A percentile compares a stretch with the other conserved stretches of the same genome.
These are phyloP conservation scores for Prosapia bicincta DNA, from an alignment of 2,888 invertebrate genomes.

Conservation along the genomic window DNA sequence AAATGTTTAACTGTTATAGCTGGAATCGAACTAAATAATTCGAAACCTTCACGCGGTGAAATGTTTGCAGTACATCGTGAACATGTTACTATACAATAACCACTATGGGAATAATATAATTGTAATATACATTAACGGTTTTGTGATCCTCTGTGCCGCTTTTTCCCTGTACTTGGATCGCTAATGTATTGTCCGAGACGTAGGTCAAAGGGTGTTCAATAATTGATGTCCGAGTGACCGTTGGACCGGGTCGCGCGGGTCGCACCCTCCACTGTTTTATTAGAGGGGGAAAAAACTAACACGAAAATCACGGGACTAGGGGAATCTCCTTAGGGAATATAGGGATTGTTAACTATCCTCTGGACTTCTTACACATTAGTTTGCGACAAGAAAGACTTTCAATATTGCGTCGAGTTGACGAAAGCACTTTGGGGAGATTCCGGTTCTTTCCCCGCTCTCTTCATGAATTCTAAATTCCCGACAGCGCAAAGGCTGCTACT, in stretches of 20 bases:
- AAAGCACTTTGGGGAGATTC: not conserved
- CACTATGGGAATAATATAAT: too few relatives aligned
- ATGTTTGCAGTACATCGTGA: too few relatives aligned
- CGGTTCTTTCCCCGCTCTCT: not conserved
- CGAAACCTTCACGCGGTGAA: too few relatives aligned
- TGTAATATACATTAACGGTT: too few relatives aligned
- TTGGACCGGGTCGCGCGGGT: not conserved
- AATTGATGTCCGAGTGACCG: not conserved
- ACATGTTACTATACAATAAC: too few relatives aligned
- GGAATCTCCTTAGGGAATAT: constrained; percentile 3
- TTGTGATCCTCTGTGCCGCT: too few relatives aligned
- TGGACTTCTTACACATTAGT: not conserved
- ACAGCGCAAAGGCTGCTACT: too few relatives aligned
- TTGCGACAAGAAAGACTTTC: not conserved
- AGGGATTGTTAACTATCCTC: not conserved
- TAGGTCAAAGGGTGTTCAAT: not conserved
- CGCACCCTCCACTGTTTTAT: constrained; percentile 6
- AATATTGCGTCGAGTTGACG: not conserved
- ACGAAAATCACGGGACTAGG: constrained; percentile 18
- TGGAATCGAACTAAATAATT: too few relatives aligned
- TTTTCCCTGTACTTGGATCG: too few relatives aligned
- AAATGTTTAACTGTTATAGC: too few relatives aligned
- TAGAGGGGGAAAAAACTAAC: constrained; percentile 10
- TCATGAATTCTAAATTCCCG: not conserved
- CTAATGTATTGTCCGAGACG: not conserved